Percentiles rank a stretch among this genome's conserved stretches.
phyloP scores from a whole-genome alignment of 2,113 vertebrate genomes.

The Sula dactylatra region DNA sequence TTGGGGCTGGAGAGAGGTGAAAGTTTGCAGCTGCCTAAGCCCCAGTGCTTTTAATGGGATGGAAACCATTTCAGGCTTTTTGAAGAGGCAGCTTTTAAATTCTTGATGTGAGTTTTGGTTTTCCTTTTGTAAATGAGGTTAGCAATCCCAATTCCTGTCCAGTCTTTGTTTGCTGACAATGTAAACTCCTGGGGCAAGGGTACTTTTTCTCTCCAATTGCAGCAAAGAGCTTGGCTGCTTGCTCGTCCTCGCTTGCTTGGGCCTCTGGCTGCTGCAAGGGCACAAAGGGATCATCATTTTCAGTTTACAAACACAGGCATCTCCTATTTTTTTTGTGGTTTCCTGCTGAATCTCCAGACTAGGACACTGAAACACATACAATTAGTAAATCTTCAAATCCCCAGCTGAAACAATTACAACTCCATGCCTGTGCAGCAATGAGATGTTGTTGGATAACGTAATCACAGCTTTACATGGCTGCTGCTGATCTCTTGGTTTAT shows the following conservation, averaged over 20 bases:
- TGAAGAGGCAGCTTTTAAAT: neutral
- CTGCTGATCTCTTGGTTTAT: conserved; percentile 43
- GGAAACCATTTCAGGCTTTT: neutral
- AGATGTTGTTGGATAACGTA: neutral
- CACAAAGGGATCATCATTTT: neutral
- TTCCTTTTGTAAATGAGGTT: conserved; percentile 9
- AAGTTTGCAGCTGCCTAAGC: neutral
- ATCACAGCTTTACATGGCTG: conserved; percentile 38
- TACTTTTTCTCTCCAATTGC: neutral
- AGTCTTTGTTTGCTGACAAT: conserved; percentile 38
- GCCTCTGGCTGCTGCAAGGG: conserved; percentile 19
- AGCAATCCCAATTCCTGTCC: neutral
- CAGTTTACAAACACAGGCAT: conserved; percentile 51
- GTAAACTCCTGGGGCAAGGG: conserved; percentile 41
- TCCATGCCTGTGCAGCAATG: neutral
- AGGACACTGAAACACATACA: conserved; percentile 15
- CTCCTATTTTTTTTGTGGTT: conserved; percentile 41
- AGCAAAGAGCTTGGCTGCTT: neutral
- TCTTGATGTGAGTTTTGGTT: conserved; percentile 6
- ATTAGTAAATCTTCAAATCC: conserved; percentile 45
- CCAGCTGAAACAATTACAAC: conserved; percentile 39
- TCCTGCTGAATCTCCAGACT: conserved; percentile 32
- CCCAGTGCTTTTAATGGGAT: neutral
- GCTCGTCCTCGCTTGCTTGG: neutral
- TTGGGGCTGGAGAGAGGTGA: neutral